Evolutionary conservation across 2,797 vertebrate genomes (phyloP).

Genomic region (Margarornis squamiger): DNA sequence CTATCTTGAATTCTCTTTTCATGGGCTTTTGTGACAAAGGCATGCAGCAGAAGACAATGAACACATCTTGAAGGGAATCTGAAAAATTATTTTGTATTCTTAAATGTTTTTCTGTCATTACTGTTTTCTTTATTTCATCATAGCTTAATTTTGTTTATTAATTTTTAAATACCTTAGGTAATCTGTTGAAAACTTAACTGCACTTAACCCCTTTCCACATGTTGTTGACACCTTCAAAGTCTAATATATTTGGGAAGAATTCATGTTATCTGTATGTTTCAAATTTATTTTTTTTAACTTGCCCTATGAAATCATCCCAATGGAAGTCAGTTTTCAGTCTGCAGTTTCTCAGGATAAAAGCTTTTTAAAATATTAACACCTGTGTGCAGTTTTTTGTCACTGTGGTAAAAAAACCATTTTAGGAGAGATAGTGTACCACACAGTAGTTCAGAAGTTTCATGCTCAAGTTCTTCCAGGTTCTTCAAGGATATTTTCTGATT

Average conservation of each 20-base stretch:
- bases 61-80: background rate
- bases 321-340: background rate
- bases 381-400: rapidly evolving
- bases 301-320: background rate
- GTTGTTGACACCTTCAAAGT: background rate
- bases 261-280: background rate
- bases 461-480: background rate
- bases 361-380: background rate
- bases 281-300: background rate
- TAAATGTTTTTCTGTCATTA: background rate
- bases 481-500: background rate
- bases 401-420: background rate
- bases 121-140: background rate
- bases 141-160: background rate
- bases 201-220: background rate
- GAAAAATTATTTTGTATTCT: background rate
- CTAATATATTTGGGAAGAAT: background rate
- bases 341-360: background rate
- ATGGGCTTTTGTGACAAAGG: background rate
- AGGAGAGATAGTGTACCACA: background rate
- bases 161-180: background rate
- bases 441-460: background rate
- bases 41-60: background rate
- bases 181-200: background rate
- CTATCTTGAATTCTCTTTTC: background rate